Conservation (phyloP, 2,888 invertebrate species). For the Tachina lurida region DNA sequence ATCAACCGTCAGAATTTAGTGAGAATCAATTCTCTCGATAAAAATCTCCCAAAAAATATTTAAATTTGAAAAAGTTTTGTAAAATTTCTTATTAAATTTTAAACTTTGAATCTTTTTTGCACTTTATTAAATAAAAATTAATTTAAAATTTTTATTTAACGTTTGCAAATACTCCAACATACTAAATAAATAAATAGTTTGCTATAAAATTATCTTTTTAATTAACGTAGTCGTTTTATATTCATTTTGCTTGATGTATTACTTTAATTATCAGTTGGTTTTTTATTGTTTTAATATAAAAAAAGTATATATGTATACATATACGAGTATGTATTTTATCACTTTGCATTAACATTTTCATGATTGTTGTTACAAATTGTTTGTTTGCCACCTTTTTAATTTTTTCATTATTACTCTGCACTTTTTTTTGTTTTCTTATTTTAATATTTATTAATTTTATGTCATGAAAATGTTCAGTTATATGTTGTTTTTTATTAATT, state of each 20-base stretch:
- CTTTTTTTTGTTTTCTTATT: slow-evolving; percentile 26
- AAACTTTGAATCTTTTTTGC: background rate
- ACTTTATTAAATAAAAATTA: background rate
- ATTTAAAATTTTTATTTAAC: background rate
- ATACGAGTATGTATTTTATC: background rate
- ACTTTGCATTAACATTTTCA: slow-evolving; percentile 42
- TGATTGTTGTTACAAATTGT: slow-evolving; percentile 45
- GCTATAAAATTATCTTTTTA: slow-evolving; percentile 32
- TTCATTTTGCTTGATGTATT: slow-evolving; percentile 30
- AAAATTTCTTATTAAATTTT: background rate
- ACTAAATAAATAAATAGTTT: background rate
- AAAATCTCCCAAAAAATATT: too few species aligned
- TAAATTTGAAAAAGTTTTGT: background rate
- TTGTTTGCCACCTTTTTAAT: slow-evolving; percentile 51
- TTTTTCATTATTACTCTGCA: slow-evolving; percentile 15
- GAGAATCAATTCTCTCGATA: too few species aligned
- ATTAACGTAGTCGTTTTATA: slow-evolving; percentile 36
- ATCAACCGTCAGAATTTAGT: too few species aligned
- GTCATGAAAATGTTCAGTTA: slow-evolving; percentile 49
- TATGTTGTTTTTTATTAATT: slow-evolving; percentile 56
- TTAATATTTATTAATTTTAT: slow-evolving; percentile 42
- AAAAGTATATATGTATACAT: background rate
- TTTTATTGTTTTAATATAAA: slow-evolving; percentile 16
- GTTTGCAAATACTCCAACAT: background rate
- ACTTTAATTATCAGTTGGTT: slow-evolving; percentile 25